Evolutionary conservation across 2,113 vertebrate genomes (phyloP).

Genomic region (Craseonycteris thonglongyai): DNA sequence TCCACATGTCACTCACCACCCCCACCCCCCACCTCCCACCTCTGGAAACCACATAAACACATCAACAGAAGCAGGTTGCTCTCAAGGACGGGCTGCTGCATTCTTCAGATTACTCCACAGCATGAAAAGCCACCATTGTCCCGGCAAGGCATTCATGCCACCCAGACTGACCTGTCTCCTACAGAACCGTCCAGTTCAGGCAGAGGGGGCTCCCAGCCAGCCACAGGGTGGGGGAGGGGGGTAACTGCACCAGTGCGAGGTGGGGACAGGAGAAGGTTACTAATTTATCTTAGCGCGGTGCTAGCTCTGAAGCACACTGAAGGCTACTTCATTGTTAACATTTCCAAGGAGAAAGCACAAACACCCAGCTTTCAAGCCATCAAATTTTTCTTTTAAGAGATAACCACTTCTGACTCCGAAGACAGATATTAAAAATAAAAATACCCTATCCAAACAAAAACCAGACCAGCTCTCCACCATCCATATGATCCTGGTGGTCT

Average conservation of each 20-base stretch:
- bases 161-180: constrained; percentile 53
- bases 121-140: constrained; percentile 70
- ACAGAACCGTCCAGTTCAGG: constrained; percentile 38
- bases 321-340: constrained; percentile 73
- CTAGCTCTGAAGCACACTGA: constrained; percentile 69
- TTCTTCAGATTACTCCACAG: constrained; percentile 60
- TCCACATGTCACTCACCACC: constrained; percentile 32
- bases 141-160: neutral
- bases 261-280: constrained; percentile 64
- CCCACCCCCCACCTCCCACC: neutral
- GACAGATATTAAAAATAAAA: constrained; percentile 80
- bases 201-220: constrained; percentile 12
- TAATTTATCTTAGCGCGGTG: constrained; percentile 66
- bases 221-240: neutral
- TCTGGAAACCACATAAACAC: constrained; percentile 62
- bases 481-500: constrained; percentile 67
- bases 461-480: constrained; percentile 51
- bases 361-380: constrained; percentile 72
- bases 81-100: constrained; percentile 55
- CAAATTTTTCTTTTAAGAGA: constrained; percentile 73
- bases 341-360: constrained; percentile 70
- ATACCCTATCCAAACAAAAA: constrained; percentile 72
- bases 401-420: constrained; percentile 67
- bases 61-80: constrained; percentile 66
- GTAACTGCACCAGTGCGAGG: neutral